Evolutionary conservation across 1,140 invertebrate genomes (phyloP).

Genomic region (Drosophila orosa): DNA sequence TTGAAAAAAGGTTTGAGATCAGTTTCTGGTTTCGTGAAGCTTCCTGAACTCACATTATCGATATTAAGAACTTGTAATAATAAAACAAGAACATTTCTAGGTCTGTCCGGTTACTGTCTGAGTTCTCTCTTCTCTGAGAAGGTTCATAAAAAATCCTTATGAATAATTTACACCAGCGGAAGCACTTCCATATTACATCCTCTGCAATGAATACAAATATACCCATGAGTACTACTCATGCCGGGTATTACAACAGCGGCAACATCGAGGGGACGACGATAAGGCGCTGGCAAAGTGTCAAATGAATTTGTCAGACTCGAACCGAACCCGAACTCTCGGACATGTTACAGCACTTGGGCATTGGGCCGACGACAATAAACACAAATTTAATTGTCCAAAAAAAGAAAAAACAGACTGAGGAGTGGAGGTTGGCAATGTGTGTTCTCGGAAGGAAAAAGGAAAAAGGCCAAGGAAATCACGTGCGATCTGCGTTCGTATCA

Average conservation of each 20-base stretch:
- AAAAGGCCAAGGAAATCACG: conserved; percentile 55
- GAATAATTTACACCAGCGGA: background rate
- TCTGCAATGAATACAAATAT: background rate
- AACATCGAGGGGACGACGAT: conserved; percentile 61
- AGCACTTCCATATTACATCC: background rate
- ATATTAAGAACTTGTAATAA: too few relatives aligned
- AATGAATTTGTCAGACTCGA: conserved; percentile 75
- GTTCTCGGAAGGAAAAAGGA: conserved; percentile 20
- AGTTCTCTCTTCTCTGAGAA: background rate
- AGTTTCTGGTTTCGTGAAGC: background rate
- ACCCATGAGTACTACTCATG: background rate
- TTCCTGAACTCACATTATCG: background rate
- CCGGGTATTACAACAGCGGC: conserved; percentile 18
- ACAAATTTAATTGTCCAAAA: conserved; percentile 56
- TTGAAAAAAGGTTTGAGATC: background rate
- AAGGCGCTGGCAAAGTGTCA: conserved; percentile 70
- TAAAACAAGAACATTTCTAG: background rate
- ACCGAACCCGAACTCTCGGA: conserved; percentile 48
- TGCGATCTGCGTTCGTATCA: conserved; percentile 46
- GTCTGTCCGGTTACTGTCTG: too few relatives aligned
- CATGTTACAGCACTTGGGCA: conserved; percentile 54
- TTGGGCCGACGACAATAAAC: conserved; percentile 37
- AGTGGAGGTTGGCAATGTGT: conserved; percentile 1
- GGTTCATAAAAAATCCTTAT: background rate
- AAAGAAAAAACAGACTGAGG: background rate